Percentiles rank a stretch among this genome's conserved stretches.
phyloP scores from a whole-genome alignment of 2,797 vertebrate genomes.

The Phoxinus dragarum region DNA sequence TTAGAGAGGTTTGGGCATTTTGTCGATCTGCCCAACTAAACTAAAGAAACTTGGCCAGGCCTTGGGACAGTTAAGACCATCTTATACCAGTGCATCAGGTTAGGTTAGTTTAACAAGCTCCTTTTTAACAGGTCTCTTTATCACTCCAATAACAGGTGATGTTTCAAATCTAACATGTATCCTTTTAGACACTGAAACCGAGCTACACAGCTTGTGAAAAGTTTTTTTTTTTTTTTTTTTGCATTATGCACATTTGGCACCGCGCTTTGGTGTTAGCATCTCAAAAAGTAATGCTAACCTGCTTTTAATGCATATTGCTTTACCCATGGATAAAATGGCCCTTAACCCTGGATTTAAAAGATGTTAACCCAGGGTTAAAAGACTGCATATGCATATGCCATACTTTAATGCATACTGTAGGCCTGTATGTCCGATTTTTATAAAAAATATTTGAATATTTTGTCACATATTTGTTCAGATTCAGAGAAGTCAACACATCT shows the following conservation, averaged over 20 bases:
- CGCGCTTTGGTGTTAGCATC: not conserved
- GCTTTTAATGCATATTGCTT: not conserved
- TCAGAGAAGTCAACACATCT: conserved; percentile 1
- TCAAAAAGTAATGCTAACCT: not conserved
- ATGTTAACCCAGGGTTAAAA: not conserved
- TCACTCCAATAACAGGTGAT: not conserved
- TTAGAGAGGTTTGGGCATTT: not conserved
- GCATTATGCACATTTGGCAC: not conserved
- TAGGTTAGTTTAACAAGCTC: not conserved
- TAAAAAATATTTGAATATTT: not conserved
- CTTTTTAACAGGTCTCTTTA: not conserved
- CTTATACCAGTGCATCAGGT: not conserved
- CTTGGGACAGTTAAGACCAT: not conserved
- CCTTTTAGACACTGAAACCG: not conserved
- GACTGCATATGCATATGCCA: not conserved
- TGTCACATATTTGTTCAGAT: not conserved
- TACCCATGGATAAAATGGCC: not conserved
- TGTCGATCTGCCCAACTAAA: not conserved
- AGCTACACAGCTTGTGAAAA: not conserved
- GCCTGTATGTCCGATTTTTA: not conserved
- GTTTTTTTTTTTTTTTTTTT: too few relatives aligned
- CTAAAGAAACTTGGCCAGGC: not conserved
- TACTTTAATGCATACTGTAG: not conserved
- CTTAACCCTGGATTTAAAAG: not conserved
- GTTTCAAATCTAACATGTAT: not conserved